These are phyloP conservation scores for Acrossocheilus fasciatus DNA, from an alignment of 2,797 vertebrate genomes.

Conservation along the genomic window DNA sequence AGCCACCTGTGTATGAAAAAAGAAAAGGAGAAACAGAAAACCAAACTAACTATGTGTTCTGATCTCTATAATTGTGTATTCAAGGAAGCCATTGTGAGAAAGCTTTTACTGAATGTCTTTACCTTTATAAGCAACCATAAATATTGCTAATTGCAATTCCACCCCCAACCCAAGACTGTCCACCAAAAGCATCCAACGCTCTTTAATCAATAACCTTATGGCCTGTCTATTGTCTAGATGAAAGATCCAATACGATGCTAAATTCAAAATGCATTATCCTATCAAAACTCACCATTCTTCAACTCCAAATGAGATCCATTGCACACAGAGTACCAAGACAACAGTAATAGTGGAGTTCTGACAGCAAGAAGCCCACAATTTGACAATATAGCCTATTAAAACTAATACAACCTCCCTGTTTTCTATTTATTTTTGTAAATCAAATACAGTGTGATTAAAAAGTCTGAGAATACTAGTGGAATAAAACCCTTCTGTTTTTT, in stretches of 20 bases:
- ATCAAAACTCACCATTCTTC: neutral
- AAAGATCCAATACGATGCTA: constrained; percentile 32
- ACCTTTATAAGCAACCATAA: constrained; percentile 50
- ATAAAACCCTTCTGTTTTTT: neutral
- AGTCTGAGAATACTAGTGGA: neutral
- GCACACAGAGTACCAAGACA: neutral
- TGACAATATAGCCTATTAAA: neutral
- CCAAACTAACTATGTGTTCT: constrained; percentile 19
- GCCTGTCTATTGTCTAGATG: constrained; percentile 26
- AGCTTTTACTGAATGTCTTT: constrained; percentile 33
- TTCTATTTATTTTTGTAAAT: neutral
- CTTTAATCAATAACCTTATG: constrained; percentile 50
- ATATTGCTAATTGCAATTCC: constrained; percentile 52
- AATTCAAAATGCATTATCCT: constrained; percentile 28
- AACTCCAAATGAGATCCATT: neutral
- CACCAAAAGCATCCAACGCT: constrained; percentile 24
- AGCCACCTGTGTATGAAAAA: constrained; percentile 71
- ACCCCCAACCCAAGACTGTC: constrained; percentile 47
- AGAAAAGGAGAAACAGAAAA: constrained; percentile 34
- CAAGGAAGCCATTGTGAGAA: constrained; percentile 35
- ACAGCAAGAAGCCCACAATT: neutral
- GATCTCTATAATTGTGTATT: constrained; percentile 37
- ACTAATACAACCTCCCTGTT: neutral
- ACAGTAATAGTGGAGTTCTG: neutral
- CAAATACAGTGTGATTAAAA: neutral